Evolutionary conservation across 2,797 vertebrate species (phyloP).

Genomic region (Girardinus metallicus): DNA sequence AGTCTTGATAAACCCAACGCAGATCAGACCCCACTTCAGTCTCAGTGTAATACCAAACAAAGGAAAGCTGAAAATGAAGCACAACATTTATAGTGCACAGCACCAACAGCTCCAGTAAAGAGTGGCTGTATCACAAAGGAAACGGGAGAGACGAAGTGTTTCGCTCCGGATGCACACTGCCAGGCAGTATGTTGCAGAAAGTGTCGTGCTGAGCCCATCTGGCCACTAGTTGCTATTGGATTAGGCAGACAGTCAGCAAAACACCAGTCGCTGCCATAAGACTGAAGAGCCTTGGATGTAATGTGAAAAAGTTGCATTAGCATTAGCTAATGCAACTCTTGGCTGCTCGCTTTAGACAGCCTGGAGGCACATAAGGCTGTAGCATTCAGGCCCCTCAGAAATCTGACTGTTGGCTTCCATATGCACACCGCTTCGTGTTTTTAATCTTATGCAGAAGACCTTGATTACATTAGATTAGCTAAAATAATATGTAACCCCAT

Average conservation of each 20-base stretch:
- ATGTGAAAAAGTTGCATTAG: constrained; percentile 46
- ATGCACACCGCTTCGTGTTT: not conserved
- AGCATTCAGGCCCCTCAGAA: not conserved
- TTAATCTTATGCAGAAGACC: not conserved
- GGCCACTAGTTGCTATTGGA: constrained; percentile 44
- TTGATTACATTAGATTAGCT: not conserved
- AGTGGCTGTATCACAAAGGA: not conserved
- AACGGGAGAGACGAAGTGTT: not conserved
- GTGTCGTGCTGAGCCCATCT: constrained; percentile 45
- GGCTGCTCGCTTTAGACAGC: constrained; percentile 23
- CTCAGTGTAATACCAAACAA: not conserved
- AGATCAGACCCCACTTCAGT: not conserved
- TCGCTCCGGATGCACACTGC: constrained; percentile 11
- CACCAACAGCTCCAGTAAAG: not conserved
- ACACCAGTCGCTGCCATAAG: constrained; percentile 16
- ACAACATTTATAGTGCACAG: not conserved
- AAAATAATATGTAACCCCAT: not conserved
- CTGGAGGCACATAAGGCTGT: not conserved
- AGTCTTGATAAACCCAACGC: not conserved
- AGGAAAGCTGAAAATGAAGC: not conserved
- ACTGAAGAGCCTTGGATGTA: constrained; percentile 23
- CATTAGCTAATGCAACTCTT: constrained; percentile 40
- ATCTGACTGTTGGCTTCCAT: not conserved
- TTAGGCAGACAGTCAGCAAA: constrained; percentile 15
- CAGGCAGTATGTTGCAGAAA: constrained; percentile 17